Percentiles rank a stretch among this genome's conserved stretches.
phyloP scores from a whole-genome alignment of 2,888 invertebrate species.

The Apantesis nais region DNA sequence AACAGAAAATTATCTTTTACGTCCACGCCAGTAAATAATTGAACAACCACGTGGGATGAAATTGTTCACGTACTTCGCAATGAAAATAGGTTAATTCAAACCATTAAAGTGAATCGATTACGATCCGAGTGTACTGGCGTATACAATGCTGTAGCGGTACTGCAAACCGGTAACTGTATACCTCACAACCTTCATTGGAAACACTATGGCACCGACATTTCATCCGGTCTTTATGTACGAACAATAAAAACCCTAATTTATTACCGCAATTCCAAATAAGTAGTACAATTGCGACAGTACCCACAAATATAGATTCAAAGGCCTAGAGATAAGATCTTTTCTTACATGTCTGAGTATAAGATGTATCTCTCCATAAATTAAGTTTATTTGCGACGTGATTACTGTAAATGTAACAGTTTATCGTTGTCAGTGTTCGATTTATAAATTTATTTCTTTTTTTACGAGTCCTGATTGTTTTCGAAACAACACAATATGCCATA shows the following conservation, averaged over 20 bases:
- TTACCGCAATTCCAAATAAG: conserved; percentile 56
- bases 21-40: conserved; percentile 41
- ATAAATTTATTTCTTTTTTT: conserved; percentile 54
- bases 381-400: conserved; percentile 50
- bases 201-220: conserved; percentile 37
- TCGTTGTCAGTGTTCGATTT: conserved; percentile 59
- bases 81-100: conserved; percentile 56
- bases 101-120: conserved; percentile 58
- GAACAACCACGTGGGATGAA: conserved; percentile 42
- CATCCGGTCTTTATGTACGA: conserved; percentile 55
- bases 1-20: conserved; percentile 23
- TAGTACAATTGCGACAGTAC: conserved; percentile 61
- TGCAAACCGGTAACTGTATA: conserved; percentile 50
- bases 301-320: conserved; percentile 57
- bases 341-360: conserved; percentile 50
- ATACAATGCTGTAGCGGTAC: conserved; percentile 53
- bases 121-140: conserved; percentile 46
- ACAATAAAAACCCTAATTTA: conserved; percentile 59
- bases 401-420: conserved; percentile 65
- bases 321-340: conserved; percentile 59
- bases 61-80: conserved; percentile 52
- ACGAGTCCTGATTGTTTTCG: conserved; percentile 12
- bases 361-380: conserved; percentile 59
- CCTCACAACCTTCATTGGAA: conserved; percentile 49
- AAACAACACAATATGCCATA: conserved; percentile 19